Base-by-base conservation (phyloP, 2,888 invertebrate species). In the Cantharis flavilabris region DNA sequence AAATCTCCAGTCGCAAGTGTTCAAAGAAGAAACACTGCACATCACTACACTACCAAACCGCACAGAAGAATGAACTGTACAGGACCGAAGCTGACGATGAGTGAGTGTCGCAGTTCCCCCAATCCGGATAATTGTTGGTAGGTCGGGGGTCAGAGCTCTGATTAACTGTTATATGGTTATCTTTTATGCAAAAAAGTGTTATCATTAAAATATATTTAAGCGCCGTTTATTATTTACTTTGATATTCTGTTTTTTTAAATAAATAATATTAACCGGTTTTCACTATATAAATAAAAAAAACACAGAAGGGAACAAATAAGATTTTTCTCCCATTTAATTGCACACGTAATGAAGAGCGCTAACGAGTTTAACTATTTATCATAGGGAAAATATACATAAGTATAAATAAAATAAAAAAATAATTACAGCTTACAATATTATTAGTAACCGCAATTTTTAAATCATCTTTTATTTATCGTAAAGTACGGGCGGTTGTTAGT, bases 91-190 rank as follows among this genome's bases (percentile, higher is more conserved):
- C 75, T 74, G 78, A 77, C 65, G 65, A 67, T 67, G 65, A 67
- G 49, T 49, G 49, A 49, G 78, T 78, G 81, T 78, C 79, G 79
- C 76, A 74, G 80, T 80, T 81, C 82, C 81, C 81, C 81, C 80
- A 80, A 80, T 80, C 81, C 80, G 81, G 78, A 78, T 82, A 82
- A 82, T 81, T 81, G 82, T 79, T 74, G 78, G 77, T 78, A 79
- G 82, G 82, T 82, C 82, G 81, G 80, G 81, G 82, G 81, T 82
- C 82, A 82, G 78, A 79, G 81, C 77, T 79, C 80, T 81, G 80
- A 82, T 82, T 82, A 80, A 74, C 80, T 79, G 79, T 77, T 79
- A 81, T 79, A 76, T 73, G 67, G 65, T 74, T 80, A 74, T 72
- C 75, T 75, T 67, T n/a, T 64, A 73, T 76, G 78, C 78, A 73